Evolutionary conservation across 2,797 vertebrate genomes (phyloP), one percentile per base, ranked within the genome.

Genomic region (Erpetoichthys calabaricus): DNA sequence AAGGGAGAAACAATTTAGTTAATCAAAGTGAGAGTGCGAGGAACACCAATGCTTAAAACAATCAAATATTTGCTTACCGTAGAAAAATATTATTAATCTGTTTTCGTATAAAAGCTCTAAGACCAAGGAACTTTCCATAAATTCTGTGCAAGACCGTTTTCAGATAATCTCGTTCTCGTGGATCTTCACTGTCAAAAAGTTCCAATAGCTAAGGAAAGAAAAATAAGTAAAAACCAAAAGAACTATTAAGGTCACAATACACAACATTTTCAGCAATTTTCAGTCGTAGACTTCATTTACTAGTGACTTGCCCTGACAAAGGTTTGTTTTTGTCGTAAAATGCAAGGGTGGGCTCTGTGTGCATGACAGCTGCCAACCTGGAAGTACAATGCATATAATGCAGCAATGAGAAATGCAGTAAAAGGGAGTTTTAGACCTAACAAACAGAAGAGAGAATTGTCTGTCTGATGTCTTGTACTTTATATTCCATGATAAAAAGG

Each of bases 21-120:
- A 42, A 45, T 25, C 2, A 47, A 3, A 6, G 3, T 10, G 47
- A 3, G 7, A 49, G 42, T 42, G 49, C 43, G 45, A 9, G n/a
- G n/a, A 45, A 42, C 53, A 25, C n/a, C 4, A 3, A 3, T 1
- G 10, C 43, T 25, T 25, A 25, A 25, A 25, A 25, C 25, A 25
- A n/a, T n/a, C n/a, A 25, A 7, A 5, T 46, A 47, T 4, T 50
- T 57, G 79, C 90, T 96, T 81, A 99, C 94, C 93, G 91, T 98
- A 98, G 91, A 97, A 98, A 98, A 98, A 98, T 98, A 98, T 98
- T 98, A 89, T 98, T 98, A 77, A 98, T 98, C 89, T 98, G 95
- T 97, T 98, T 98, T 90, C 95, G 91, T 89, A 98, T 98, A 97
- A 98, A 98, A 91, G 95, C 95, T 89, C 95, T 93, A 90, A 98